Base-by-base conservation (phyloP, 2,888 invertebrate species). In the Andrena chrysosceles region DNA sequence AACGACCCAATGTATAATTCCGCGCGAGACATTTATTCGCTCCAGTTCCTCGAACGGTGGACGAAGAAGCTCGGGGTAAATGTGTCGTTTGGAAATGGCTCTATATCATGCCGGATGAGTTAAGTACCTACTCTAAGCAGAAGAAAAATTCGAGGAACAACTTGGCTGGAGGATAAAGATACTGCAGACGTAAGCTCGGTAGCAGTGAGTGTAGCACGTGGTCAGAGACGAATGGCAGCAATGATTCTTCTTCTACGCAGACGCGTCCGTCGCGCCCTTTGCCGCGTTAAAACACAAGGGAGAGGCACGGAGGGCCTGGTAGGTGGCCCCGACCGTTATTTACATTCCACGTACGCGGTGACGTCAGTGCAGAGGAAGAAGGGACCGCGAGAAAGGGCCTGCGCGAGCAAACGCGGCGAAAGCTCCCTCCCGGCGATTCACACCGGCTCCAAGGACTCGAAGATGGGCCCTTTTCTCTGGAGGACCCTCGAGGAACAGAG, bases 271-370 rank as follows among this genome's bases (percentile, higher is more conserved):
- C 60, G 75, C 66, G 60, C 66, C 84, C 82, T 85, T 75, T 67
- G 60, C 52, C 74, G 33, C 67, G 33, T 59, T 73, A 70, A 77
- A 68, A 80, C 64, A 33, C 64, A 31, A 77, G 67, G 31, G 66
- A 72, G 16, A 16, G 49, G 16, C 29, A 8, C 33, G 56, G n/a
- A 20, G 52, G 23, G 54, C 49, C 60, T 52, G 84, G 52, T 85
- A 78, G 87, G 78, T 85, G 87, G 81, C 49, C 77, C 29, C 66
- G 69, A 82, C 84, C 86, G 83, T 85, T 87, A 86, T 89, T 86
- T 87, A 81, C 78, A 79, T 82, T 84, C 69, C 71, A 59, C 54
- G 64, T 62, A 63, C 66, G 62, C 69, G 67, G 62, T 84, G 83
- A 84, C 85, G 83, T 80, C 80, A 74, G 8, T 31, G 42, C 1